Evolutionary conservation across 1,140 invertebrate species (phyloP).

Genomic region (Drosophila kanapiae): DNA sequence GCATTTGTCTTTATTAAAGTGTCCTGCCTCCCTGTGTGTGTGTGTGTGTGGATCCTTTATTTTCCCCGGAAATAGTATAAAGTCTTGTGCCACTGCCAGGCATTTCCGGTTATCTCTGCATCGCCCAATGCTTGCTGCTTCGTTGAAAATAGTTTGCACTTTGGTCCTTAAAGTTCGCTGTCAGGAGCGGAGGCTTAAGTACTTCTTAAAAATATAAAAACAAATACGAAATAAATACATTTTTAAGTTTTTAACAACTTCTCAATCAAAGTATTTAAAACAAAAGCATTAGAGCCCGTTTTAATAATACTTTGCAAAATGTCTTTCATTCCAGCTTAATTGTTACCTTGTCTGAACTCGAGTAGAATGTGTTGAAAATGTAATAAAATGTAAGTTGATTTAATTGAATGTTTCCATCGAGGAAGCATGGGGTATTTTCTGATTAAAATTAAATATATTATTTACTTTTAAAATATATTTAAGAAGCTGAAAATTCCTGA

Average conservation of each 20-base stretch:
- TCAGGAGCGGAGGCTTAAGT: not conserved
- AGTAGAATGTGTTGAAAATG: too few species aligned
- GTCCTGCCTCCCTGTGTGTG: constrained; percentile 12
- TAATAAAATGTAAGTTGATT: not conserved
- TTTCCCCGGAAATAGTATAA: constrained; percentile 23
- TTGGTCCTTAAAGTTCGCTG: not conserved
- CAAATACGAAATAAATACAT: not conserved
- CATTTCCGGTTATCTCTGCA: not conserved
- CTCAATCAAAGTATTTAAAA: not conserved
- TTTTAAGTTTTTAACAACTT: not conserved
- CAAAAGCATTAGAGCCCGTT: not conserved
- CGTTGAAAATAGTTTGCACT: not conserved
- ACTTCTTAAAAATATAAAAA: not conserved
- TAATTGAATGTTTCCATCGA: not conserved
- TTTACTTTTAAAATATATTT: not conserved
- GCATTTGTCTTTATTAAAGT: constrained; percentile 71
- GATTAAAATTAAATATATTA: not conserved
- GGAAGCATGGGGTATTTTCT: not conserved
- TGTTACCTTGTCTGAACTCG: not conserved
- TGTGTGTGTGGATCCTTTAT: constrained; percentile 7
- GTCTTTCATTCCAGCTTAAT: too few species aligned
- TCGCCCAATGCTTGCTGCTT: not conserved
- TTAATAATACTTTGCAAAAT: too few species aligned
- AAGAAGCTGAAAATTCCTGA: not conserved
- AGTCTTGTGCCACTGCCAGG: not conserved